Evolutionary conservation across 2,888 invertebrate genomes (phyloP).

Genomic region (Troides oblongomaculatus): DNA sequence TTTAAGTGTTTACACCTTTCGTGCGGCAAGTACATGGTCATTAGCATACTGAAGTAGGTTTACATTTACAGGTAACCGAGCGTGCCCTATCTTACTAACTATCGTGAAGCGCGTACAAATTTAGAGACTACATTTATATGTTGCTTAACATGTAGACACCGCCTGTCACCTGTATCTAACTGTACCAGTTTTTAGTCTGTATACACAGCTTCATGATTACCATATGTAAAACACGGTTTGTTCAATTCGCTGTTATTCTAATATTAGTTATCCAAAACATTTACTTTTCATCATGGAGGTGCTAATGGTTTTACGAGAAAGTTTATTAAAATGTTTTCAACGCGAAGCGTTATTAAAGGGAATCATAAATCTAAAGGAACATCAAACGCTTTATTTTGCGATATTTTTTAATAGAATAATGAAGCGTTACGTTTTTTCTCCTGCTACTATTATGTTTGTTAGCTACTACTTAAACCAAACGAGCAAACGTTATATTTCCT

Average conservation of each 20-base stretch:
- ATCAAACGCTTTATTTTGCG: slow-evolving; percentile 43
- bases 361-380: slow-evolving; percentile 27
- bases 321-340: slow-evolving; percentile 6
- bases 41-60: slow-evolving; percentile 33
- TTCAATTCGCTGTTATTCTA: no score
- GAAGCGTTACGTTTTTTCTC: slow-evolving; percentile 42
- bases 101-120: slow-evolving; percentile 57
- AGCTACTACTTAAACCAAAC: no score
- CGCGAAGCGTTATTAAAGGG: slow-evolving; percentile 7
- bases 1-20: slow-evolving; percentile 25
- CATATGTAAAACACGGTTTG: no score
- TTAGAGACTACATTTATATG: slow-evolving; percentile 22
- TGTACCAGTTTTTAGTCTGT: background rate
- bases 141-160: slow-evolving; percentile 8
- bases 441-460: no score
- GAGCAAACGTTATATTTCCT: no score
- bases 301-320: no score
- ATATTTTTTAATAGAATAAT: slow-evolving; percentile 27
- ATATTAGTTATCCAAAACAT: no score
- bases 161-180: background rate
- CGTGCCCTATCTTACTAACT: slow-evolving; percentile 65
- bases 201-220: no score
- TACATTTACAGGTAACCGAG: slow-evolving; percentile 58
- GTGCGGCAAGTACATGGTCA: slow-evolving; percentile 18
- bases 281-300: no score